A percentile compares a stretch with the other conserved stretches of the same genome.
Conservation (phyloP, 23 tunicate genomes). For the Ciona savignyi region DNA sequence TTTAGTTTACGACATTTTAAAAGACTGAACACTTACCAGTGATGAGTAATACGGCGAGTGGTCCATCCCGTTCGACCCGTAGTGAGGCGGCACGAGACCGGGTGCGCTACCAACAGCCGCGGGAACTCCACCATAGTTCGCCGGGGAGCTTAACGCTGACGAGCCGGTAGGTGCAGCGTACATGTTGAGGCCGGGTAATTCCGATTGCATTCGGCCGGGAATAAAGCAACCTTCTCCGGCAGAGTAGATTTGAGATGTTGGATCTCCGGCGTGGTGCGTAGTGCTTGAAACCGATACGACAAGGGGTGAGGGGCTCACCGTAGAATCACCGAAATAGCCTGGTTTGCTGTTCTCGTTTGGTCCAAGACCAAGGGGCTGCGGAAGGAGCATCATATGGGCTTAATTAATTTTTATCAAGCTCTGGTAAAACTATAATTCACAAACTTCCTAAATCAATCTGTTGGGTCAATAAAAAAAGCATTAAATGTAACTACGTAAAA, state of each 20-base stretch:
- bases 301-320: conserved; percentile 22
- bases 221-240: conserved; percentile 56
- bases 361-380: conserved; percentile 59
- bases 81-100: conserved; percentile 67
- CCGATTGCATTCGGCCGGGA: conserved; percentile 82
- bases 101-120: conserved; percentile 64
- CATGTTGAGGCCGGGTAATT: conserved; percentile 63
- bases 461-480: too few relatives aligned
- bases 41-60: conserved; percentile 67
- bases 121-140: conserved; percentile 49
- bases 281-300: conserved; percentile 34
- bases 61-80: conserved; percentile 51
- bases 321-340: conserved; percentile 20
- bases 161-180: conserved; percentile 74
- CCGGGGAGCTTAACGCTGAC: conserved; percentile 67
- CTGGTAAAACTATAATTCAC: too few relatives aligned
- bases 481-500: too few relatives aligned
- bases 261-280: conserved; percentile 13
- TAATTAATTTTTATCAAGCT: too few relatives aligned
- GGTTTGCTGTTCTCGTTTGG: conserved; percentile 32
- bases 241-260: conserved; percentile 25
- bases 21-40: conserved; percentile 35
- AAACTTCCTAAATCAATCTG: background rate
- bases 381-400: conserved; percentile 58
- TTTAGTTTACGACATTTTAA: conserved; percentile 10